Conservation (phyloP, 92 coral and sea anemone species). For the Ricordea florida region DNA sequence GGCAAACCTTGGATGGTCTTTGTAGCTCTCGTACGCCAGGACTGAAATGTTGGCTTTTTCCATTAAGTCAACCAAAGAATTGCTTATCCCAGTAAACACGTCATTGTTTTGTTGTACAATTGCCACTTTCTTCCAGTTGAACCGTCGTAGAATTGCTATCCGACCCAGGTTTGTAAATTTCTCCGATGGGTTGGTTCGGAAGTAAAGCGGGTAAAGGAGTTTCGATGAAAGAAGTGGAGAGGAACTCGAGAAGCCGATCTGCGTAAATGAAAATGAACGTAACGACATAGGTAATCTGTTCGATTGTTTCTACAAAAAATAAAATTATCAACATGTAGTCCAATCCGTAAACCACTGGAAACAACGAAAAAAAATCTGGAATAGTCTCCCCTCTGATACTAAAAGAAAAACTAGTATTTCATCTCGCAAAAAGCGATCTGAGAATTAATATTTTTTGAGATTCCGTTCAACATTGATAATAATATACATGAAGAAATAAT, state of each 20-base stretch:
- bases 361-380: not conserved
- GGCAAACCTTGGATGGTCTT: conserved; percentile 61
- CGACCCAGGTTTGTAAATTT: conserved; percentile 66
- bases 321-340: too few relatives aligned
- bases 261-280: too few relatives aligned
- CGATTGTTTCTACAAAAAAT: too few relatives aligned
- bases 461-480: too few relatives aligned
- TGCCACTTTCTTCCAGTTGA: conserved; percentile 75
- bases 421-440: not conserved
- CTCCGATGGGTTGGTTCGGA: conserved; percentile 77
- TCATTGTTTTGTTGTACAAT: conserved; percentile 75
- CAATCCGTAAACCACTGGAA: too few relatives aligned
- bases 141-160: conserved; percentile 64
- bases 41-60: conserved; percentile 48
- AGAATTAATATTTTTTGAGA: too few relatives aligned
- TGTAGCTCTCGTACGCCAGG: conserved; percentile 71
- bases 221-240: conserved; percentile 71
- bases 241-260: conserved; percentile 71
- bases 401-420: not conserved
- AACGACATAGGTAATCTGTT: too few relatives aligned
- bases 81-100: conserved; percentile 73
- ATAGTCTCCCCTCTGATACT: not conserved
- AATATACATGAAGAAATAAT: too few relatives aligned
- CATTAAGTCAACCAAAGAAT: conserved; percentile 64
- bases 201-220: conserved; percentile 53